Conservation (phyloP, 2,113 vertebrate genomes). For the Sarotherodon lohbergeri region DNA sequence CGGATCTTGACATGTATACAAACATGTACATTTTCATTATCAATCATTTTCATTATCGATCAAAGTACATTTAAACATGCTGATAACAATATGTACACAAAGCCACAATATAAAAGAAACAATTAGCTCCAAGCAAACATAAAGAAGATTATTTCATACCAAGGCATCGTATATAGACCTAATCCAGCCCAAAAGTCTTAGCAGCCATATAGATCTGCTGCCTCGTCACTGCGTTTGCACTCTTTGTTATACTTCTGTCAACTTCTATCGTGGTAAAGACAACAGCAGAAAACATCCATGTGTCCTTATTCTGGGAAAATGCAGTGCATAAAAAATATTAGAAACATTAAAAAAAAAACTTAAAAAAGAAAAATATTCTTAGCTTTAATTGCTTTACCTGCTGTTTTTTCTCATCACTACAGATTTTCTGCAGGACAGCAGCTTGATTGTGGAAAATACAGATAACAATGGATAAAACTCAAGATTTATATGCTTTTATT, state of each 20-base stretch:
- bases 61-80: neutral
- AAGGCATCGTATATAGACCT: fast-evolving
- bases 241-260: neutral
- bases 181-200: neutral
- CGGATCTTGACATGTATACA: fast-evolving
- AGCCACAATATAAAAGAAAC: fast-evolving
- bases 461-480: neutral
- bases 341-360: neutral
- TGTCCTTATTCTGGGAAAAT: neutral
- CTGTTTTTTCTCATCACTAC: neutral
- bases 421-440: neutral
- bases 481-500: neutral
- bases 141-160: neutral
- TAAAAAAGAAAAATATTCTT: fast-evolving
- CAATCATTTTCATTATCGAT: neutral
- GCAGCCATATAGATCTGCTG: neutral
- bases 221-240: fast-evolving
- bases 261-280: neutral
- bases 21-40: neutral
- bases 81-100: neutral
- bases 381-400: neutral
- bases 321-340: neutral
- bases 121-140: neutral
- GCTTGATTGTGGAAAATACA: neutral
- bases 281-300: neutral